Evolutionary conservation across 2,888 invertebrate species (phyloP).

Genomic region (Dicranocentrus wangi): DNA sequence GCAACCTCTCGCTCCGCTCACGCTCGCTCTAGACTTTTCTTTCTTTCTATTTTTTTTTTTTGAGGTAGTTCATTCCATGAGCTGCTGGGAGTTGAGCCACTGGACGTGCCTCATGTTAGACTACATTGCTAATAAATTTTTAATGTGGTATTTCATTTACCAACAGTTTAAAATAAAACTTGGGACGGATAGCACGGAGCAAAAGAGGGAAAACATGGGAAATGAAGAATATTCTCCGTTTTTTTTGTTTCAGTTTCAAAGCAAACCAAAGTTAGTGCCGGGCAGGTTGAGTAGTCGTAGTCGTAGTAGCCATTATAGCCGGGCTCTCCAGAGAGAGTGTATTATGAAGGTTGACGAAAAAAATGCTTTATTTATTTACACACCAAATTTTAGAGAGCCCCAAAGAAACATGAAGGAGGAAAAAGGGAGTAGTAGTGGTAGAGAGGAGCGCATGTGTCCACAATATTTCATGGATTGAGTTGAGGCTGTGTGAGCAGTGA

Average conservation of each 20-base stretch:
- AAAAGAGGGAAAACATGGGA: background rate
- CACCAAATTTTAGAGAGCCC: background rate
- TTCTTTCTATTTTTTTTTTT: too few species aligned
- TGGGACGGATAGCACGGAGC: background rate
- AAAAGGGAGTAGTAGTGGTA: background rate
- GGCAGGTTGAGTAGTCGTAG: too few species aligned
- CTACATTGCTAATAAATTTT: conserved; percentile 1
- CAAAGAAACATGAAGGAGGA: too few species aligned
- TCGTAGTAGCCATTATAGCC: too few species aligned
- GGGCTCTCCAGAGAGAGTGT: conserved; percentile 6
- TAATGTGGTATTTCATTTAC: conserved; percentile 18
- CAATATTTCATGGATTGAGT: conserved; percentile 3
- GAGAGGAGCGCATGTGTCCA: background rate
- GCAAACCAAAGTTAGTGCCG: too few species aligned
- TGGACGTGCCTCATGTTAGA: too few species aligned
- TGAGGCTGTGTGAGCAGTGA: background rate
- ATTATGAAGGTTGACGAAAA: background rate
- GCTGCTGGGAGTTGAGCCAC: too few species aligned
- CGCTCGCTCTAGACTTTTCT: too few species aligned
- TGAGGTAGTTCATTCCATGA: too few species aligned
- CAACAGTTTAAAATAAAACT: background rate
- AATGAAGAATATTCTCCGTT: background rate
- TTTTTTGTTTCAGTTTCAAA: background rate
- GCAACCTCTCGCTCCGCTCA: too few species aligned
- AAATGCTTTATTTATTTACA: conserved; percentile 6